Conservation (phyloP, 2,113 vertebrate species). For the Oreochromis spilurus region DNA sequence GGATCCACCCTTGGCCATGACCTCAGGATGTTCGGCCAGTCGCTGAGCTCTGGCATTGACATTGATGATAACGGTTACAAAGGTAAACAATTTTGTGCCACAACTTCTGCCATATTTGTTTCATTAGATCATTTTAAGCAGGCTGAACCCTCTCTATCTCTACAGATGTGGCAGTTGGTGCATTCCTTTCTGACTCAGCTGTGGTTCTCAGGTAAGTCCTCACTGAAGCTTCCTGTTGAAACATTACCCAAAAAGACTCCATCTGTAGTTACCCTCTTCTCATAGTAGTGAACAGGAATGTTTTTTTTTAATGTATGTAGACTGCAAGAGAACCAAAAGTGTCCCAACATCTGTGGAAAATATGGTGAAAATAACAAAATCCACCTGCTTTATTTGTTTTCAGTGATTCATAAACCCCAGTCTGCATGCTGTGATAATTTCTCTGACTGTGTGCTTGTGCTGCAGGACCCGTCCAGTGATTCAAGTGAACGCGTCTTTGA, state of each 20-base stretch:
- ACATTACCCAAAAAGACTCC: background rate
- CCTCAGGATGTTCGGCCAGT: slow-evolving; percentile 66
- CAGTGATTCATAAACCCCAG: background rate
- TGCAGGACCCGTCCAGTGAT: slow-evolving; percentile 88
- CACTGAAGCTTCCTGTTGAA: background rate
- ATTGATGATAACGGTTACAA: slow-evolving; percentile 61
- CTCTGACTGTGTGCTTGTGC: background rate
- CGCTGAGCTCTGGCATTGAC: slow-evolving; percentile 62
- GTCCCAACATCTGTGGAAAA: background rate
- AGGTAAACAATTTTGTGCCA: slow-evolving; percentile 18
- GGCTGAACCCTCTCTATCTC: background rate
- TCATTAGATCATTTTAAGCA: background rate
- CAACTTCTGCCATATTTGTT: background rate
- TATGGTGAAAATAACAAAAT: background rate
- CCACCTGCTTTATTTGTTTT: background rate
- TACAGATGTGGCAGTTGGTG: slow-evolving; percentile 90
- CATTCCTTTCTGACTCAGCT: slow-evolving; percentile 87
- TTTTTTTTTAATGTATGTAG: background rate
- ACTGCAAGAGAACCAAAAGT: background rate
- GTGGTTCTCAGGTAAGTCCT: slow-evolving; percentile 85
- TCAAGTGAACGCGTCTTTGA: slow-evolving; percentile 80
- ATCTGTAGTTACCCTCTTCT: background rate
- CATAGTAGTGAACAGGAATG: background rate
- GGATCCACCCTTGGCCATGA: slow-evolving; percentile 47
- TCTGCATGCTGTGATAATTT: background rate